phyloP scores from a whole-genome alignment of 2,888 invertebrate species.

The Unio pictorum region DNA sequence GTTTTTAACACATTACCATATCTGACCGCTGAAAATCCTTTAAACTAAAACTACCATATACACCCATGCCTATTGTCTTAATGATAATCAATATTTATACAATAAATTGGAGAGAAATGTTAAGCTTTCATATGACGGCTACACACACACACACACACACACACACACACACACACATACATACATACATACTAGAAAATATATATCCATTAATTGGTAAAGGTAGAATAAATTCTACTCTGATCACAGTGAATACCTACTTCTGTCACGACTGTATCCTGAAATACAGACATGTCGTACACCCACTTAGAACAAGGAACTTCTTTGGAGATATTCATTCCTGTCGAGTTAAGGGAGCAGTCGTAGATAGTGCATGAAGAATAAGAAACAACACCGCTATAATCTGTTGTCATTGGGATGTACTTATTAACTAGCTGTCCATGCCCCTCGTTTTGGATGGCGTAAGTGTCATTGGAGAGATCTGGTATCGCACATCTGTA shows the following conservation, averaged over 20 bases:
- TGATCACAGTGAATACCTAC: slow-evolving; percentile 8
- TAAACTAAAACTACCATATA: too few species aligned
- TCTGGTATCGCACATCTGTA: slow-evolving; percentile 14
- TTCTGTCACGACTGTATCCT: slow-evolving; percentile 20
- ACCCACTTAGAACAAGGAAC: slow-evolving; percentile 22
- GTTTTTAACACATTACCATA: too few species aligned
- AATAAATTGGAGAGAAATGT: too few species aligned
- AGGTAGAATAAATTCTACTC: too few species aligned
- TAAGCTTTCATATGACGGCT: too few species aligned
- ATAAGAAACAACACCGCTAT: background rate
- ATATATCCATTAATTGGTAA: too few species aligned
- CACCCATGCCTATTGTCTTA: too few species aligned
- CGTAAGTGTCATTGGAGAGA: slow-evolving; percentile 12
- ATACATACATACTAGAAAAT: too few species aligned
- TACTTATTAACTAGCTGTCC: slow-evolving; percentile 5
- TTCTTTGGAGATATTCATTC: background rate
- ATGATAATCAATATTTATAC: too few species aligned
- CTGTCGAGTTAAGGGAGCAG: background rate
- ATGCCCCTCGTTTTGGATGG: slow-evolving; percentile 9
- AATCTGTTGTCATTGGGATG: slow-evolving; percentile 6
- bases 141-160: too few species aligned
- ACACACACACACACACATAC: too few species aligned
- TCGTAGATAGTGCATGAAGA: slow-evolving; percentile 6
- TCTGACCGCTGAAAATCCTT: too few species aligned
- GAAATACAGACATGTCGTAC: slow-evolving; percentile 18